Percentiles rank a stretch among this genome's conserved stretches.
Conservation (phyloP, 2,797 vertebrate species). For the Helarctos malayanus region DNA sequence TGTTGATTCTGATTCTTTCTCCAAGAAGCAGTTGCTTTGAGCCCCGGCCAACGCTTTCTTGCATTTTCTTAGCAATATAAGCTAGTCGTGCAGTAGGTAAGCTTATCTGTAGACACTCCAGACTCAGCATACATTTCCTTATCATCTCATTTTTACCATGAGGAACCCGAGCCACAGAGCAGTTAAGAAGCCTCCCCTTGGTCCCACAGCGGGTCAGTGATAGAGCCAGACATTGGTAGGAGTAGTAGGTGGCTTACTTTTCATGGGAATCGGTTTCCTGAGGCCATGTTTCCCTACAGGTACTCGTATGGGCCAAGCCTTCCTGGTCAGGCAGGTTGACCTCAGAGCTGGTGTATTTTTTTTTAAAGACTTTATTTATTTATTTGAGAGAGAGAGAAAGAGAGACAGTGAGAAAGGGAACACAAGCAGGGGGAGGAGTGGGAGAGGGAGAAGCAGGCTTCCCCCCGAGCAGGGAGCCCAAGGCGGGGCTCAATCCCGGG, state of each 20-base stretch:
- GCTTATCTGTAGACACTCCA: not conserved
- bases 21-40: not conserved
- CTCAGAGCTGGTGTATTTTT: not conserved
- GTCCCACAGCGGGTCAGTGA: not conserved
- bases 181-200: not conserved
- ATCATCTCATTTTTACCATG: not conserved
- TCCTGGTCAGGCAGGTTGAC: not conserved
- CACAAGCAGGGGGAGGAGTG: no score
- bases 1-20: not conserved
- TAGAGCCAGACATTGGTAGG: not conserved
- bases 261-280: not conserved
- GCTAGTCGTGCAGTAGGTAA: not conserved
- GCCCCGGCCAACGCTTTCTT: not conserved
- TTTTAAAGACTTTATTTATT: no score
- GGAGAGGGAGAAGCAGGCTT: no score
- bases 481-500: no score
- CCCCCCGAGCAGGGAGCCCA: no score
- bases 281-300: not conserved
- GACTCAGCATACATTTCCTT: not conserved
- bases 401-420: no score
- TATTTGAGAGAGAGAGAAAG: no score
- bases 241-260: not conserved
- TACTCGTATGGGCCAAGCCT: not conserved
- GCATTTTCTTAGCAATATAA: not conserved
- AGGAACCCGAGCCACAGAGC: not conserved